Percentiles rank a stretch among this genome's conserved stretches.
Evolutionary conservation across 2,888 invertebrate species (phyloP).

Genomic region (Heteromyza rotundicornis): DNA sequence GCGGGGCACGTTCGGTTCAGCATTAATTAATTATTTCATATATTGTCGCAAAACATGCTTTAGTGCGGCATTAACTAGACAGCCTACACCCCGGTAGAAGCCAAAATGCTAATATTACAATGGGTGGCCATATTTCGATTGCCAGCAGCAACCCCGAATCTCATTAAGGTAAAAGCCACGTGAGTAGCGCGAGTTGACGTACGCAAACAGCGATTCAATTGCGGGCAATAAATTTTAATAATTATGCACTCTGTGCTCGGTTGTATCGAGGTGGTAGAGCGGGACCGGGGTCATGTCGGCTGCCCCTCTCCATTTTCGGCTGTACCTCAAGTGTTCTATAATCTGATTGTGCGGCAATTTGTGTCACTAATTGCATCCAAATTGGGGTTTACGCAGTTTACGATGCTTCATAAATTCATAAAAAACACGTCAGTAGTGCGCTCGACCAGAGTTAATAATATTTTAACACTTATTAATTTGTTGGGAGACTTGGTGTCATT

Average conservation of each 20-base stretch:
- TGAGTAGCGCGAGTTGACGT: constrained; percentile 7
- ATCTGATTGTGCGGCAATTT: constrained; percentile 51
- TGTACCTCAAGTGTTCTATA: no score
- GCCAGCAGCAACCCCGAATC: background rate
- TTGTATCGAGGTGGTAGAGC: background rate
- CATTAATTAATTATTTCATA: constrained; percentile 20
- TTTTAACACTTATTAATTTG: background rate
- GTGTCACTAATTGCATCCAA: constrained; percentile 61
- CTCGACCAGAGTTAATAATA: no score
- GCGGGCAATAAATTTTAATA: constrained; percentile 23
- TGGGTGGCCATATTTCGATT: background rate
- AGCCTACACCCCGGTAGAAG: background rate
- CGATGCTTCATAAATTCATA: constrained; percentile 17
- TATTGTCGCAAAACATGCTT: constrained; percentile 10
- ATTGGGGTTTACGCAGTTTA: constrained; percentile 45
- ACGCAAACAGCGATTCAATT: constrained; percentile 19
- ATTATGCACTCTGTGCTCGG: background rate
- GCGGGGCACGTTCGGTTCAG: background rate
- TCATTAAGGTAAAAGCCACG: constrained; percentile 14
- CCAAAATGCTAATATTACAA: no score
- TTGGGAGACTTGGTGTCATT: no score
- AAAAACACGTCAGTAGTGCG: background rate
- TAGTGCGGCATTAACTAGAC: constrained; percentile 5
- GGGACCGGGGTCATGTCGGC: no score
- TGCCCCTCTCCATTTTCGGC: no score